These are phyloP conservation scores for Lasius fuliginosus DNA, from an alignment of 2,888 invertebrate genomes.

Conservation along the genomic window DNA sequence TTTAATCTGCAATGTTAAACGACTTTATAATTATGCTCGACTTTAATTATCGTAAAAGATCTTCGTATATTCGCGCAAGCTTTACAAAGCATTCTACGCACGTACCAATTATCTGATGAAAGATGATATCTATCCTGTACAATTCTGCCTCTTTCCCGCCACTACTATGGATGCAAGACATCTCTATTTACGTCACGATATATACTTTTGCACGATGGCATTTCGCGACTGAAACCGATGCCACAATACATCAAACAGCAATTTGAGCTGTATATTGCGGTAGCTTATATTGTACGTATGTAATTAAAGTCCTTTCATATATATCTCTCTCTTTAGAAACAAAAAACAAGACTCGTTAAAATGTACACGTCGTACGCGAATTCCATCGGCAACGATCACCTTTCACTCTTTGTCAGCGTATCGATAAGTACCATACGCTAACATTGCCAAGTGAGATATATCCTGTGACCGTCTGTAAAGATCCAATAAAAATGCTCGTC, in stretches of 20 bases:
- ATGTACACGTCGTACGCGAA: neutral
- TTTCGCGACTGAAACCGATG: conserved; percentile 11
- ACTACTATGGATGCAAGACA: neutral
- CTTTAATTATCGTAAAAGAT: neutral
- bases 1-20: neutral
- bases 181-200: conserved; percentile 26
- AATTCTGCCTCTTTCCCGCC: neutral
- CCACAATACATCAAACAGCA: conserved; percentile 15
- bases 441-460: conserved; percentile 30
- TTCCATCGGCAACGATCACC: neutral
- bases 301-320: conserved; percentile 37
- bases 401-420: conserved; percentile 6
- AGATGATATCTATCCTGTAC: neutral
- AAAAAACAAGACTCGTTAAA: conserved; percentile 32
- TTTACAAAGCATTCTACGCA: neutral
- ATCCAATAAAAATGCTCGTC: conserved; percentile 17
- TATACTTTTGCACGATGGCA: neutral
- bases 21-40: neutral
- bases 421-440: conserved; percentile 15
- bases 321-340: neutral
- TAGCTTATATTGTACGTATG: neutral
- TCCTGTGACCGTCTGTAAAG: conserved; percentile 23
- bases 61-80: neutral
- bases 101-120: neutral
- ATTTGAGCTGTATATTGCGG: neutral